Conservation (phyloP, 2,113 vertebrate species). For the Pygoscelis antarcticus region DNA sequence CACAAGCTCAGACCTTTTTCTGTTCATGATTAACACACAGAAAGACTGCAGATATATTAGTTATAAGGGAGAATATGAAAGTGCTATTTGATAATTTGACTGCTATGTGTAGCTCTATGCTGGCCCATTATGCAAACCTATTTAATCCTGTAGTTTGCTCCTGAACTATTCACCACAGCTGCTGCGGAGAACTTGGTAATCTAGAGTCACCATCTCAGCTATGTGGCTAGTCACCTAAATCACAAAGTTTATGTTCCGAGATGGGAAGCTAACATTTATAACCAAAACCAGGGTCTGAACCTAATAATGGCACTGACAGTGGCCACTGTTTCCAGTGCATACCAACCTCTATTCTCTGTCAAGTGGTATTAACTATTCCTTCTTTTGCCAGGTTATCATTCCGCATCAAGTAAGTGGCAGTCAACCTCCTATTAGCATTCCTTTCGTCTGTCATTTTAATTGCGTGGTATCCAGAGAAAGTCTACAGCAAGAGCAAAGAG, state of each 20-base stretch:
- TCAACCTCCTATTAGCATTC: neutral
- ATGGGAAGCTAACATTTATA: neutral
- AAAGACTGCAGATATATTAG: neutral
- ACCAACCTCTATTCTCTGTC: neutral
- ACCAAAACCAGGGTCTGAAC: neutral
- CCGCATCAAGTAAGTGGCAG: neutral
- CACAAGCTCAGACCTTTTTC: neutral
- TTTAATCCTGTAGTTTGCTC: neutral
- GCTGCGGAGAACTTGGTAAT: neutral
- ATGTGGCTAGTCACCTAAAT: neutral
- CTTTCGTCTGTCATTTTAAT: neutral
- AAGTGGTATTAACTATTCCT: neutral
- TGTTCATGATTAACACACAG: neutral
- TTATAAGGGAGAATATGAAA: neutral
- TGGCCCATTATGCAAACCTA: neutral
- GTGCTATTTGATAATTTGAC: neutral
- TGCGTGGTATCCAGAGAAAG: neutral
- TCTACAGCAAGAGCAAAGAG: neutral
- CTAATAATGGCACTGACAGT: neutral
- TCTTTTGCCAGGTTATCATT: neutral
- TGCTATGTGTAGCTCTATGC: neutral
- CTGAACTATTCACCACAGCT: neutral
- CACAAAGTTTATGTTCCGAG: neutral
- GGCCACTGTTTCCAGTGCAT: too few relatives aligned
- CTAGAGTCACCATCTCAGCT: neutral